Conservation (phyloP, 2,888 invertebrate genomes). For the Leucoma salicis region DNA sequence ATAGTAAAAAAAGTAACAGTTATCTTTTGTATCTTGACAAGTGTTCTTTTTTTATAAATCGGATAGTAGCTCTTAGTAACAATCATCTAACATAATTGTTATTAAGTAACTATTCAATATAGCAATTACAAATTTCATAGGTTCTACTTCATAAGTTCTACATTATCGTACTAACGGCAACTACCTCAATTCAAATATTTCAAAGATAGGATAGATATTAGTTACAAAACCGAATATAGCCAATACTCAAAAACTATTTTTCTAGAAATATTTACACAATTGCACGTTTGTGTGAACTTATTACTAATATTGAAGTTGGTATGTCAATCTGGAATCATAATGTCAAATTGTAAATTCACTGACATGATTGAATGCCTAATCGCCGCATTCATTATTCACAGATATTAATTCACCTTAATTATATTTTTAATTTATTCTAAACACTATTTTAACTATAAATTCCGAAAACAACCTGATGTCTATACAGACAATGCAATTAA, state of each 20-base stretch:
- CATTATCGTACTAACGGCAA: slow-evolving; percentile 27
- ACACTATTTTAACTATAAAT: too few species aligned
- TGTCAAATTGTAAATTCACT: too few species aligned
- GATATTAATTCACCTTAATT: too few species aligned
- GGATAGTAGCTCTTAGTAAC: not conserved
- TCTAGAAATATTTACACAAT: slow-evolving; percentile 54
- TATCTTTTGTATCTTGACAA: slow-evolving; percentile 37
- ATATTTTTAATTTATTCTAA: too few species aligned
- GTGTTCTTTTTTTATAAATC: slow-evolving; percentile 7
- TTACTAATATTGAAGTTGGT: too few species aligned
- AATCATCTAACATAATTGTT: not conserved
- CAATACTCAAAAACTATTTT: slow-evolving; percentile 27
- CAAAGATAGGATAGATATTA: not conserved
- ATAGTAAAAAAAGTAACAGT: slow-evolving; percentile 50
- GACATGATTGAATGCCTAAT: too few species aligned
- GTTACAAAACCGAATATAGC: slow-evolving; percentile 32
- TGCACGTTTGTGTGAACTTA: slow-evolving; percentile 56
- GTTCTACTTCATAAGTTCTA: too few species aligned
- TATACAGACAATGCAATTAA: too few species aligned
- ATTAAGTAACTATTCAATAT: not conserved
- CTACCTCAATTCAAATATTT: slow-evolving; percentile 10
- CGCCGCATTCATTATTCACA: too few species aligned
- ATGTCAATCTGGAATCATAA: too few species aligned
- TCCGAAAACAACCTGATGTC: too few species aligned
- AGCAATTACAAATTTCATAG: slow-evolving; percentile 12